These are phyloP conservation scores for Hestina assimilis DNA, from an alignment of 1,140 invertebrate genomes.

Conservation along the genomic window DNA sequence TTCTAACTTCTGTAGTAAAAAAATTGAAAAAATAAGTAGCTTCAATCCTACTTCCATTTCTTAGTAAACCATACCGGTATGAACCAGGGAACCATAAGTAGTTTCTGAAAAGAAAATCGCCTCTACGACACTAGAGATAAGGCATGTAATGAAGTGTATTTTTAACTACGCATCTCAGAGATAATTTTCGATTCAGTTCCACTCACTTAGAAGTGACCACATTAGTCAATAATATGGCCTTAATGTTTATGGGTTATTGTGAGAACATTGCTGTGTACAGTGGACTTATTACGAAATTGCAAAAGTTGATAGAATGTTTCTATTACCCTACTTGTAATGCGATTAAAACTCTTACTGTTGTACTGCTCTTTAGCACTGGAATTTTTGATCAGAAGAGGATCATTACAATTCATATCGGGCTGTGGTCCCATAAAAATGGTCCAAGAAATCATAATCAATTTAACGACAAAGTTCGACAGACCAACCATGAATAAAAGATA, in stretches of 20 bases:
- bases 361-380: no score
- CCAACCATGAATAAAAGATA: no score
- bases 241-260: slow-evolving; percentile 47
- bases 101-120: neutral
- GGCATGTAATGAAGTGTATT: neutral
- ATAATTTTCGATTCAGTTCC: slow-evolving; percentile 51
- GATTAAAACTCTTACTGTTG: no score
- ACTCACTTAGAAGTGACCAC: slow-evolving; percentile 39
- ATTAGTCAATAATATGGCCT: slow-evolving; percentile 45
- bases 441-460: no score
- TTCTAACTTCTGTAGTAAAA: no score
- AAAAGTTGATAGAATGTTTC: neutral
- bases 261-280: slow-evolving; percentile 15
- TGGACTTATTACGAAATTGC: slow-evolving; percentile 3
- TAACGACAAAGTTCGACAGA: no score
- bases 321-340: neutral
- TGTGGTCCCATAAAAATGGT: no score
- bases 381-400: no score
- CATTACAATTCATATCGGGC: no score
- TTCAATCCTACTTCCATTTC: neutral
- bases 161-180: slow-evolving; percentile 3
- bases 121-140: neutral
- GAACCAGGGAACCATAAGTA: neutral
- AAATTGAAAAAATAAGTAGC: no score
- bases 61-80: slow-evolving; percentile 4